Evolutionary conservation across 2,888 invertebrate species (phyloP).

Genomic region (Lithophane ornitopus): DNA sequence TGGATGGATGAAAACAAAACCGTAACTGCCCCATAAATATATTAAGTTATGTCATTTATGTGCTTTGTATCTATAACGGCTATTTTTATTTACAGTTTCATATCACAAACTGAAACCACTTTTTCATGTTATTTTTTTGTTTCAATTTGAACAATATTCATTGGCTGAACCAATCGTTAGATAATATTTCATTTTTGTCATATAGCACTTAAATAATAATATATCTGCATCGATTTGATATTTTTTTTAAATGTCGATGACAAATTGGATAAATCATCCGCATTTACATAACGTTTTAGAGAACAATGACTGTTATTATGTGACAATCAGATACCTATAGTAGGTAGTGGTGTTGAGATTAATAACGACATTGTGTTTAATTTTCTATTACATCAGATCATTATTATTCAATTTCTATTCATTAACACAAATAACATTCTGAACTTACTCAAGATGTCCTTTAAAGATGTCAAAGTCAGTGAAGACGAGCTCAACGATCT

Average conservation of each 20-base stretch:
- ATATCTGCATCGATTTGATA: background rate
- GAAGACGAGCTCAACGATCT: slow-evolving; percentile 96
- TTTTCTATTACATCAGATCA: background rate
- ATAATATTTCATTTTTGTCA: background rate
- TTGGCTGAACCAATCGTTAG: too few species aligned
- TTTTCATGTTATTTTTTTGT: background rate
- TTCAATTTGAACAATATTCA: background rate
- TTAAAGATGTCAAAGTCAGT: slow-evolving; percentile 95
- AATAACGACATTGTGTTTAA: background rate
- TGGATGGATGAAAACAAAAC: slow-evolving; percentile 22
- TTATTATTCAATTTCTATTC: too few species aligned
- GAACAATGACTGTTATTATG: background rate
- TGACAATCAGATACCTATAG: background rate
- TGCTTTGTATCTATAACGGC: slow-evolving; percentile 10
- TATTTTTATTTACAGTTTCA: slow-evolving; percentile 18
- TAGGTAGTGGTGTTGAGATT: background rate
- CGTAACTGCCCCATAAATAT: slow-evolving; percentile 28
- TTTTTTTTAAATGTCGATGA: background rate
- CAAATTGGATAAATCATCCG: background rate
- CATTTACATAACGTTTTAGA: background rate
- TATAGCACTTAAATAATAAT: background rate
- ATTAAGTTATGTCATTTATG: slow-evolving; percentile 28
- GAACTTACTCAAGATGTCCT: slow-evolving; percentile 92
- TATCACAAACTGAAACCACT: background rate
- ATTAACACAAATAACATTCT: background rate